A percentile compares a stretch with the other conserved stretches of the same genome.
Conservation (phyloP, 1,140 invertebrate genomes). For the Anthonomus grandis region DNA sequence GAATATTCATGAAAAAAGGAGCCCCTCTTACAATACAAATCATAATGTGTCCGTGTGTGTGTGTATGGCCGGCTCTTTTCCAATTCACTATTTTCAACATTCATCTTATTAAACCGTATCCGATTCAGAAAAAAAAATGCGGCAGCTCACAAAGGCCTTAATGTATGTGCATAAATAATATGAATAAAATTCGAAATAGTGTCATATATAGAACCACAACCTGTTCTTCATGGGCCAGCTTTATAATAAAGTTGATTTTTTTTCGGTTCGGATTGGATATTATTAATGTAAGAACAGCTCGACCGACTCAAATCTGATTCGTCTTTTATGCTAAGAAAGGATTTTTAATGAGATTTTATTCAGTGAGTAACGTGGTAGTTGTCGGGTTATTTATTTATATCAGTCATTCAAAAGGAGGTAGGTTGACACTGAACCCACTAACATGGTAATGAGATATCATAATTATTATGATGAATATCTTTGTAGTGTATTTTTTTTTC, state of each 20-base stretch:
- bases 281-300: slow-evolving; percentile 12
- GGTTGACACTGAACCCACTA: too few relatives aligned
- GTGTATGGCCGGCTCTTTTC: slow-evolving; percentile 28
- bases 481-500: too few relatives aligned
- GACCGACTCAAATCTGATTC: slow-evolving; percentile 18
- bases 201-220: slow-evolving; percentile 32
- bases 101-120: slow-evolving; percentile 33
- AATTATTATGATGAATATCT: too few relatives aligned
- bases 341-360: slow-evolving; percentile 28
- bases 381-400: slow-evolving; percentile 12
- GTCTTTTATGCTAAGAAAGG: slow-evolving; percentile 21
- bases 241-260: slow-evolving; percentile 33
- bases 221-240: slow-evolving; percentile 30
- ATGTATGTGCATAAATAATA: slow-evolving; percentile 39
- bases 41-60: slow-evolving; percentile 35
- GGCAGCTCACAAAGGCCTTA: slow-evolving; percentile 34
- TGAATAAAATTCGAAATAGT: slow-evolving; percentile 37
- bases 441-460: too few relatives aligned
- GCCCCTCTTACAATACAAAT: slow-evolving; percentile 30
- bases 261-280: slow-evolving; percentile 11
- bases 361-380: slow-evolving; percentile 30
- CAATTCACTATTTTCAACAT: slow-evolving; percentile 32
- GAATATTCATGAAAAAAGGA: slow-evolving; percentile 21
- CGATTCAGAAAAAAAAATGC: slow-evolving; percentile 33
- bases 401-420: slow-evolving; percentile 10